phyloP scores from a whole-genome alignment of 2,113 vertebrate species.

The Cyprinodon variegatus region DNA sequence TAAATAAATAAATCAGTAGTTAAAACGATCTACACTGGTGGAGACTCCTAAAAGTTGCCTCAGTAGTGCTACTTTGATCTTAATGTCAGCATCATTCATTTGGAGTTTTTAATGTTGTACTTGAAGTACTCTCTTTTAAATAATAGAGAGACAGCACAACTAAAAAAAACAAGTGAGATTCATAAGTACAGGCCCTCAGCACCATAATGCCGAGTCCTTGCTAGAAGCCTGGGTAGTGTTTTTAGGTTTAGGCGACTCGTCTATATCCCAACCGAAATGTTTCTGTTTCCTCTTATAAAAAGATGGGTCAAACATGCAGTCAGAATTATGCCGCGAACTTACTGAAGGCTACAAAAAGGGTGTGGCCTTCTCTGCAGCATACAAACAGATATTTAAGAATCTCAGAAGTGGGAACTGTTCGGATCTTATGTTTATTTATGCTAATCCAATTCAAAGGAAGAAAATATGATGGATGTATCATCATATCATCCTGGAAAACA shows the following conservation, averaged over 20 bases:
- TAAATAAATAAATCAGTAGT: slow-evolving; percentile 47
- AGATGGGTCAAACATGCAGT: neutral
- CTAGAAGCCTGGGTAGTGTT: neutral
- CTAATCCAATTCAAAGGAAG: neutral
- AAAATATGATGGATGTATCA: neutral
- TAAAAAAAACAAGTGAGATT: too few relatives aligned
- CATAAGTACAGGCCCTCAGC: neutral
- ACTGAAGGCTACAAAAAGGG: too few relatives aligned
- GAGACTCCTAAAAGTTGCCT: slow-evolving; percentile 11
- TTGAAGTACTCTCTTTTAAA: neutral
- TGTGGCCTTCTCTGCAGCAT: too few relatives aligned
- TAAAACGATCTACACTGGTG: slow-evolving; percentile 12
- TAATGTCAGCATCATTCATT: neutral
- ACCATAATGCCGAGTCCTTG: neutral
- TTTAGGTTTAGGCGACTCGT: neutral
- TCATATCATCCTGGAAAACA: neutral
- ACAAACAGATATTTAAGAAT: too few relatives aligned
- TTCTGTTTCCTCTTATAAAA: neutral
- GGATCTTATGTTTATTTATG: too few relatives aligned
- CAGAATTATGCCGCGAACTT: too few relatives aligned
- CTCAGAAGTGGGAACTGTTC: too few relatives aligned
- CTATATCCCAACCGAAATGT: neutral
- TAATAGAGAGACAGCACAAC: too few relatives aligned
- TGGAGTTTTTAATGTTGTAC: neutral
- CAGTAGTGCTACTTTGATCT: neutral